Conservation (phyloP, 2,797 vertebrate genomes). For the Sebastolobus altivelis region DNA sequence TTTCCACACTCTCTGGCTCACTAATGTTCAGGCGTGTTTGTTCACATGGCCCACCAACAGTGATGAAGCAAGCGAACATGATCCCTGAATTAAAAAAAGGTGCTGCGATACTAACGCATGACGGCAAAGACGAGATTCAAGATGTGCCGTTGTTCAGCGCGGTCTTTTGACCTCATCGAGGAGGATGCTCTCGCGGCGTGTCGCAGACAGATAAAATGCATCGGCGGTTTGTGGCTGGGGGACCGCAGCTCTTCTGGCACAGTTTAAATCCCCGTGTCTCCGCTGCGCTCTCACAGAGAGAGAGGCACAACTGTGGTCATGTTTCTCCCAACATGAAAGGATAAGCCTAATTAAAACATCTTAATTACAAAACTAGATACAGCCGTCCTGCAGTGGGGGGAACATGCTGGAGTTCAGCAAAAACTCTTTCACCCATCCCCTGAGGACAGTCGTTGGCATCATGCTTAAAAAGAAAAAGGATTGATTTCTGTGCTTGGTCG, state of each 20-base stretch:
- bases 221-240: constrained; percentile 51
- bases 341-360: constrained; percentile 76
- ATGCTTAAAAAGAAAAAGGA: constrained; percentile 3
- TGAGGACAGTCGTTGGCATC: constrained; percentile 21
- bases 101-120: neutral
- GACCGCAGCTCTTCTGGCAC: constrained; percentile 55
- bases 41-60: constrained; percentile 20
- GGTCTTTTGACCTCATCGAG: constrained; percentile 33
- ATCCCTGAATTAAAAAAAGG: constrained; percentile 6
- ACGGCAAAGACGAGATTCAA: constrained; percentile 13
- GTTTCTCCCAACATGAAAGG: constrained; percentile 66
- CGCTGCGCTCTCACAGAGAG: constrained; percentile 43
- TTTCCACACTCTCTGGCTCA: constrained; percentile 31
- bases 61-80: neutral
- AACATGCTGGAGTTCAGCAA: constrained; percentile 39
- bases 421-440: constrained; percentile 38
- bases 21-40: constrained; percentile 21
- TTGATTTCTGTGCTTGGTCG: constrained; percentile 4
- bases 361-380: constrained; percentile 67
- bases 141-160: constrained; percentile 1
- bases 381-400: constrained; percentile 30
- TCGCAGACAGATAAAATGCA: constrained; percentile 63
- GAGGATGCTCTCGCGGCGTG: constrained; percentile 46
- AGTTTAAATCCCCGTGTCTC: constrained; percentile 42
- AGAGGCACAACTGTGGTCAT: constrained; percentile 54